Conservation (phyloP, 2,797 vertebrate genomes). For the Ptychobarbus kaznakovi region DNA sequence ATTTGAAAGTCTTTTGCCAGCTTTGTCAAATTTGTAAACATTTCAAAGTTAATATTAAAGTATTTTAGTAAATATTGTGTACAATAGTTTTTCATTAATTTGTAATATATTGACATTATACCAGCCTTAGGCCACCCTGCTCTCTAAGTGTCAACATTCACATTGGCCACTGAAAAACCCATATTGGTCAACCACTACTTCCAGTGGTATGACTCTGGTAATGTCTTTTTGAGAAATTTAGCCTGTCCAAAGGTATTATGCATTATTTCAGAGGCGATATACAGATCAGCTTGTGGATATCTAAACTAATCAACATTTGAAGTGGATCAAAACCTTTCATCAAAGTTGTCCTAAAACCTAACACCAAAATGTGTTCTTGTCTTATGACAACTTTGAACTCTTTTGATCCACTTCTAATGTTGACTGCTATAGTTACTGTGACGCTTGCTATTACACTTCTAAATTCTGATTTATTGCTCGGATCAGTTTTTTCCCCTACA, state of each 20-base stretch:
- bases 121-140: no score
- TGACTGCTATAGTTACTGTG: not conserved
- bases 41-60: no score
- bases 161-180: not conserved
- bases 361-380: not conserved
- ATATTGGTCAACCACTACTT: not conserved
- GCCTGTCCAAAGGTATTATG: not conserved
- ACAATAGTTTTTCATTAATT: not conserved
- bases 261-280: not conserved
- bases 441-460: not conserved
- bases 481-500: no score
- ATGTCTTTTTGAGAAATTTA: not conserved
- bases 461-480: not conserved
- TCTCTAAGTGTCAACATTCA: not conserved
- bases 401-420: not conserved
- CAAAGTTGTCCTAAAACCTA: not conserved
- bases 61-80: not conserved
- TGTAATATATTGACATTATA: not conserved
- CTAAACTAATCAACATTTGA: not conserved
- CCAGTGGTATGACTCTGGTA: not conserved
- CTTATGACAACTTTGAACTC: not conserved
- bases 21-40: not conserved
- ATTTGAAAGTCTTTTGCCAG: not conserved
- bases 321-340: not conserved
- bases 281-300: not conserved